Conservation (phyloP, 2,797 vertebrate genomes). For the Tangara arthus region DNA sequence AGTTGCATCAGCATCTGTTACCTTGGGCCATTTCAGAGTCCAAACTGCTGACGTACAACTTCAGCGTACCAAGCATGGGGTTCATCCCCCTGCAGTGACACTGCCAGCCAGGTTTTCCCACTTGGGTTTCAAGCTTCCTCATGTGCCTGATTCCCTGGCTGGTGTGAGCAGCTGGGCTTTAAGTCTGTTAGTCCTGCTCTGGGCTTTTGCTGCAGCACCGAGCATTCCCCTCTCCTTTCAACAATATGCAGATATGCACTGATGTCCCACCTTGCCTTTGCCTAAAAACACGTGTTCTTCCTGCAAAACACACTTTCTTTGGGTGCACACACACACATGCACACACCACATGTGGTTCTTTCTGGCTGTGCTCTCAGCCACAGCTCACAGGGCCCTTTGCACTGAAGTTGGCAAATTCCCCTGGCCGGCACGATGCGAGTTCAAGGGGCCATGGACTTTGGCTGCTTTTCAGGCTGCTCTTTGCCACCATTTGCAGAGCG, state of each 20-base stretch:
- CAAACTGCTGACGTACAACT: neutral
- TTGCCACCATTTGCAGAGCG: neutral
- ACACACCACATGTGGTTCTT: neutral
- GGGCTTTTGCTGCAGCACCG: accelerated
- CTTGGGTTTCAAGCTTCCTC: neutral
- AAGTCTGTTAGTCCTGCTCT: neutral
- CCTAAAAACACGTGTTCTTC: neutral
- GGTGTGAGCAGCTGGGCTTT: neutral
- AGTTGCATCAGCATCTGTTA: neutral
- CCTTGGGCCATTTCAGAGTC: neutral
- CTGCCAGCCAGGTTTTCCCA: neutral
- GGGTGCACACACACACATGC: accelerated
- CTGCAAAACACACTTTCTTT: neutral
- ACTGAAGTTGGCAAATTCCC: neutral
- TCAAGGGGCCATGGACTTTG: neutral
- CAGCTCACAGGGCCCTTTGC: neutral
- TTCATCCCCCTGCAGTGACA: neutral
- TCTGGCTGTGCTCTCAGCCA: neutral
- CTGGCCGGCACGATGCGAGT: neutral
- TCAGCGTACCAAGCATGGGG: accelerated
- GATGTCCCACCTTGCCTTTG: neutral
- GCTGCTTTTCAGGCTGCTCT: constrained; percentile 6
- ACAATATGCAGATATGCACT: accelerated
- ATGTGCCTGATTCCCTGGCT: accelerated
- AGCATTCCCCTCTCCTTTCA: neutral